These are phyloP conservation scores for Scomberomorus guttatus DNA, from an alignment of 2,797 vertebrate species.

Conservation along the genomic window DNA sequence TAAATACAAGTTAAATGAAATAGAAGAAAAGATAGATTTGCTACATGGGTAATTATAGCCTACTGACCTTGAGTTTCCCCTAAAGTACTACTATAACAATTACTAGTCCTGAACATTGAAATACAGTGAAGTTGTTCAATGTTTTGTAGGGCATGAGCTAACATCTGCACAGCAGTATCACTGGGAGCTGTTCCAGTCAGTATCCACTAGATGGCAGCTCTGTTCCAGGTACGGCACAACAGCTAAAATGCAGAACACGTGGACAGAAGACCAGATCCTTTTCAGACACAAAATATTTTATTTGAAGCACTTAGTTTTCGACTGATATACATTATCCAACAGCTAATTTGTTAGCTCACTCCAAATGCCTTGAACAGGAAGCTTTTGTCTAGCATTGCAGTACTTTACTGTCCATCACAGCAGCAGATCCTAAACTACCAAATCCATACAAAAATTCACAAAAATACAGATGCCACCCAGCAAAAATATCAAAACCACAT, in stretches of 20 bases:
- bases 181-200: conserved; percentile 7
- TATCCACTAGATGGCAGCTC: conserved; percentile 66
- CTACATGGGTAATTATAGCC: neutral
- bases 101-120: neutral
- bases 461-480: conserved; percentile 70
- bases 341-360: conserved; percentile 73
- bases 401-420: conserved; percentile 73
- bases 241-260: neutral
- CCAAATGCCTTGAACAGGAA: conserved; percentile 65
- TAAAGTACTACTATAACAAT: neutral
- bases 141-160: neutral
- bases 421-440: conserved; percentile 69
- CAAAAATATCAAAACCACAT: conserved; percentile 75
- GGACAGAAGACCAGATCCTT: conserved; percentile 15
- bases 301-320: conserved; percentile 83
- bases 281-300: conserved; percentile 82
- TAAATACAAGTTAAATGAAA: neutral
- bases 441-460: conserved; percentile 60
- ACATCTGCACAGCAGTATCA: neutral
- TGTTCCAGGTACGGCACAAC: neutral
- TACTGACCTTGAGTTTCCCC: neutral
- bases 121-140: neutral
- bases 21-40: neutral
- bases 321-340: conserved; percentile 78
- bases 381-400: conserved; percentile 56